These are phyloP conservation scores for Rhodophaea formosa DNA, from an alignment of 2,888 invertebrate genomes.

Conservation along the genomic window DNA sequence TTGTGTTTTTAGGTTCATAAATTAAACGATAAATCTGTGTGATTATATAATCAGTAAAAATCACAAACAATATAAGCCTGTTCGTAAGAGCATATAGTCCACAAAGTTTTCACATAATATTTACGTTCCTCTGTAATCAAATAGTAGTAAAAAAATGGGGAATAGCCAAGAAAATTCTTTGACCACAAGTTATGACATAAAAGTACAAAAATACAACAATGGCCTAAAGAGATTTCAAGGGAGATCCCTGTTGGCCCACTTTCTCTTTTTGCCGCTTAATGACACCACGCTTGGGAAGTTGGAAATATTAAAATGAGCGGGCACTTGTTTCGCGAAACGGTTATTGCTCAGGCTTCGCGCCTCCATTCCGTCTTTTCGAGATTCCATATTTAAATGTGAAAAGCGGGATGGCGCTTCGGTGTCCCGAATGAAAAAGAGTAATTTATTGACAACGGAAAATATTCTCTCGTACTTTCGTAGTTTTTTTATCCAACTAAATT, in stretches of 20 bases:
- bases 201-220: conserved; percentile 67
- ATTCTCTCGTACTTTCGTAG: neutral
- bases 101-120: conserved; percentile 15
- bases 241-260: conserved; percentile 64
- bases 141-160: conserved; percentile 29
- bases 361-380: conserved; percentile 49
- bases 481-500: neutral
- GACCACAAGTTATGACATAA: conserved; percentile 37
- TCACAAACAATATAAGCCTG: too few relatives aligned
- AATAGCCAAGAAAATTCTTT: conserved; percentile 29
- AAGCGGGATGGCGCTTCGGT: conserved; percentile 28
- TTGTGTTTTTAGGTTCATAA: too few relatives aligned
- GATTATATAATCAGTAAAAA: too few relatives aligned
- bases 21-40: too few relatives aligned
- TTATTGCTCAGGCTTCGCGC: conserved; percentile 66
- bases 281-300: conserved; percentile 64
- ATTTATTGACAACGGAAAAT: conserved; percentile 24
- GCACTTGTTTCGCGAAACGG: conserved; percentile 74
- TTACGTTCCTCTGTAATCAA: conserved; percentile 25
- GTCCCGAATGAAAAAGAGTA: conserved; percentile 27
- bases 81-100: too few relatives aligned
- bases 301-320: conserved; percentile 79
- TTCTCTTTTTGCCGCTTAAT: conserved; percentile 65
- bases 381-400: conserved; percentile 36
- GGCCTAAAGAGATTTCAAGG: conserved; percentile 62